These are phyloP conservation scores for Malurus alboscapulatus DNA, from an alignment of 2,113 vertebrate species.

Conservation along the genomic window DNA sequence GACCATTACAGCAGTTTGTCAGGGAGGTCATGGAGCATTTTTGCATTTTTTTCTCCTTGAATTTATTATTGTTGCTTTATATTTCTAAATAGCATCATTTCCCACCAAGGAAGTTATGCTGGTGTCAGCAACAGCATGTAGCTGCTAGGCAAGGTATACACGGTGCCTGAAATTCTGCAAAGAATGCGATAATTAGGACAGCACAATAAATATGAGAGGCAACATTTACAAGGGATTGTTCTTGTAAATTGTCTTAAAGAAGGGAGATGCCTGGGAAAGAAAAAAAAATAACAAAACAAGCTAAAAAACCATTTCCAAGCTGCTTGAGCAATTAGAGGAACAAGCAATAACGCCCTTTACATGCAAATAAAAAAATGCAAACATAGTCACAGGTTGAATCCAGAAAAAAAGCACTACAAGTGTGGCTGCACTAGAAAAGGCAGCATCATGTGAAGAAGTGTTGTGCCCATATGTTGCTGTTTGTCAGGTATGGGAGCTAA, in stretches of 20 bases:
- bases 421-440: background rate
- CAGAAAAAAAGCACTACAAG: background rate
- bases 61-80: conserved; percentile 52
- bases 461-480: accelerated
- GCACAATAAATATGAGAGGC: background rate
- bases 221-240: background rate
- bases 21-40: conserved; percentile 34
- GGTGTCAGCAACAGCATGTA: background rate
- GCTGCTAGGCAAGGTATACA: background rate
- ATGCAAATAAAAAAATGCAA: background rate
- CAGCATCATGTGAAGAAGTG: accelerated
- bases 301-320: background rate
- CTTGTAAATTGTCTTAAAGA: background rate
- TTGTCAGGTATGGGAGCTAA: background rate
- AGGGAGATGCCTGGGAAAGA: background rate
- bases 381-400: background rate
- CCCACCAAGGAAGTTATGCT: conserved; percentile 5
- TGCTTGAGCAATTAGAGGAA: background rate
- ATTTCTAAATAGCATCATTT: conserved; percentile 20
- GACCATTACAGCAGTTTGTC: conserved; percentile 35
- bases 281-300: background rate
- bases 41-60: background rate
- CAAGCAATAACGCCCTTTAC: background rate
- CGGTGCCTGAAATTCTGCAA: background rate
- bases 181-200: background rate